These are phyloP conservation scores for Gymnosoma rotundatum DNA, from an alignment of 2,888 invertebrate genomes.

Conservation along the genomic window DNA sequence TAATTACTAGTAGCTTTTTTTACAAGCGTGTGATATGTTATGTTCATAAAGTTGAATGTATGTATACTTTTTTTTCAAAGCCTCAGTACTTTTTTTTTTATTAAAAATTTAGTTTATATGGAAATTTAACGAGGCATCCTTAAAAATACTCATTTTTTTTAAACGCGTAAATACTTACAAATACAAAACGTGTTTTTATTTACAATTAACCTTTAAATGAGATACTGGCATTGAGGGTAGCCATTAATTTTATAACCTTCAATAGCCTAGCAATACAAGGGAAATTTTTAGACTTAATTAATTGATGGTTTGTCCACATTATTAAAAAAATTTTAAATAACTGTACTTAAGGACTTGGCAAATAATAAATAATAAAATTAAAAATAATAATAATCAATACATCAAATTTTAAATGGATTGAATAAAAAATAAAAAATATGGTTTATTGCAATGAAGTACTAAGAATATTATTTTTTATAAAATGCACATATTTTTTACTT, in stretches of 20 bases:
- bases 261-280: too few relatives aligned
- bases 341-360: too few relatives aligned
- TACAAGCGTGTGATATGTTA: slow-evolving; percentile 37
- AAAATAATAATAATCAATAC: too few relatives aligned
- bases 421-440: too few relatives aligned
- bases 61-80: slow-evolving; percentile 5
- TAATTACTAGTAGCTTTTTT: not conserved
- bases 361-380: too few relatives aligned
- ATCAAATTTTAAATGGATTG: too few relatives aligned
- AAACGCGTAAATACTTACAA: not conserved
- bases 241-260: not conserved
- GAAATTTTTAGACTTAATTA: too few relatives aligned
- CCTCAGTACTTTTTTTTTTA: not conserved
- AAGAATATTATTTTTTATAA: too few relatives aligned
- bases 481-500: too few relatives aligned
- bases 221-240: not conserved
- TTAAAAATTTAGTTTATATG: slow-evolving; percentile 31
- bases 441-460: too few relatives aligned
- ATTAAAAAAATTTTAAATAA: too few relatives aligned
- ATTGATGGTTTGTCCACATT: too few relatives aligned
- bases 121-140: slow-evolving; percentile 40
- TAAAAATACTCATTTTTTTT: slow-evolving; percentile 8
- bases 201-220: not conserved
- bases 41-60: slow-evolving; percentile 55
- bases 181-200: not conserved